Conservation (phyloP, 2,113 vertebrate genomes). For the Struthidea cinerea region DNA sequence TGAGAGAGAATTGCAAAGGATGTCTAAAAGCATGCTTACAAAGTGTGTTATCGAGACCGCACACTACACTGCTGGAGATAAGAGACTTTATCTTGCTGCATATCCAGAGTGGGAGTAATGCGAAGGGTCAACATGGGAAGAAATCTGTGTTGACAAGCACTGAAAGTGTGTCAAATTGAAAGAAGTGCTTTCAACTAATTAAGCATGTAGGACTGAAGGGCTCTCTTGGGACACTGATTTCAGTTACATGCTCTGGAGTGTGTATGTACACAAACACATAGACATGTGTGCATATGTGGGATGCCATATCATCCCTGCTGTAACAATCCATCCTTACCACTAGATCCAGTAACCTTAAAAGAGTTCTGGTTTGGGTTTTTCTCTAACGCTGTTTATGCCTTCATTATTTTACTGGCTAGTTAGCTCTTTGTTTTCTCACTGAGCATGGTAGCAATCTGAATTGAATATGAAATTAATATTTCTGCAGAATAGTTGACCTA, state of each 20-base stretch:
- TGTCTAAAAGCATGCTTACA: background rate
- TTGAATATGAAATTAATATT: background rate
- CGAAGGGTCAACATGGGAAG: background rate
- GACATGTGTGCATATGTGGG: background rate
- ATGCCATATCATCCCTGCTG: background rate
- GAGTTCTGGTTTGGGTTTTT: background rate
- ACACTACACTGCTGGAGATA: background rate
- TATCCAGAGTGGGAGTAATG: background rate
- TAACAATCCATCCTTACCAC: background rate
- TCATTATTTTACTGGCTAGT: background rate
- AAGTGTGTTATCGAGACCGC: background rate
- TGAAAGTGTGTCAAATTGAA: background rate
- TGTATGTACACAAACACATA: background rate
- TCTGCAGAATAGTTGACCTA: background rate
- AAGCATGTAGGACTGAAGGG: background rate
- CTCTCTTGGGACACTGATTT: background rate
- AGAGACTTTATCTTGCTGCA: background rate
- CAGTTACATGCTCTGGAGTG: background rate
- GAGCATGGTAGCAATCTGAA: background rate
- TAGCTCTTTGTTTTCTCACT: background rate
- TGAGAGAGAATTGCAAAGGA: background rate
- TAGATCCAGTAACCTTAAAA: background rate
- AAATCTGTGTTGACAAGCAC: background rate
- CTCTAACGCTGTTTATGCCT: background rate
- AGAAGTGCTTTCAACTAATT: constrained; percentile 5